Evolutionary conservation across 2,797 vertebrate species (phyloP), one percentile per base, ranked within the genome.

Genomic region (Brachymystax lenok): DNA sequence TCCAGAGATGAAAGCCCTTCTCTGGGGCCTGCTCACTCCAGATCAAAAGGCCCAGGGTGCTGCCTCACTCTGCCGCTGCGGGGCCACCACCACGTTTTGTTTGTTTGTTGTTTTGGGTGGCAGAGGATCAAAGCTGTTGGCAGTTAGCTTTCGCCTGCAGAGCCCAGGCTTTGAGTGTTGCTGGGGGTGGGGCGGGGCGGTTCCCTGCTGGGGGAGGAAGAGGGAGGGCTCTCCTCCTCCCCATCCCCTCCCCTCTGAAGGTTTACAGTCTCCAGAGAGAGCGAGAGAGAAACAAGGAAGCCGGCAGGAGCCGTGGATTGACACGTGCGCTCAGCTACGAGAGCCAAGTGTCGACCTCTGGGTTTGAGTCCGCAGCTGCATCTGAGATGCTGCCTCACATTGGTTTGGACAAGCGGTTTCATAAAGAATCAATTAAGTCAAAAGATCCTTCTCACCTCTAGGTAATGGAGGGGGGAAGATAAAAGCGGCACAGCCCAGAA

Each of bases 81-180:
- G 81, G 84, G 90, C 87, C 91, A 78, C 82, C 56, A 85, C 63
- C 89, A 82, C 92, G 90, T 92, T 91, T 84, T 92, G 90, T 86
- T 87, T 77, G 79, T 69, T 69, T 77, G 79, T 24, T 27, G 56
- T 51, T 74, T 77, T 73, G 82, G 87, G 80, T 87, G 90, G 86
- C 87, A 77, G 85, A 93, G 93, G 94, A 95, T 95, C 95, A 95
- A 95, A 95, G 95, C 91, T 87, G 88, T 87, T 92, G 90, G 92
- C 92, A 93, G 94, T 95, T 95, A 94, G 94, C 93, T 94, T 95
- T 95, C 85, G 80, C 94, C 94, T 95, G 93, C 81, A 81, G 94
- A 94, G 93, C 81, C 30, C 33, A 92, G 85, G 78, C 92, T 92
- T 92, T 92, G 91, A 86, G 90, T 94, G 90, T 92, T 85, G 88